Evolutionary conservation across 2,113 vertebrate genomes (phyloP).

Genomic region (Saguinus midas): DNA sequence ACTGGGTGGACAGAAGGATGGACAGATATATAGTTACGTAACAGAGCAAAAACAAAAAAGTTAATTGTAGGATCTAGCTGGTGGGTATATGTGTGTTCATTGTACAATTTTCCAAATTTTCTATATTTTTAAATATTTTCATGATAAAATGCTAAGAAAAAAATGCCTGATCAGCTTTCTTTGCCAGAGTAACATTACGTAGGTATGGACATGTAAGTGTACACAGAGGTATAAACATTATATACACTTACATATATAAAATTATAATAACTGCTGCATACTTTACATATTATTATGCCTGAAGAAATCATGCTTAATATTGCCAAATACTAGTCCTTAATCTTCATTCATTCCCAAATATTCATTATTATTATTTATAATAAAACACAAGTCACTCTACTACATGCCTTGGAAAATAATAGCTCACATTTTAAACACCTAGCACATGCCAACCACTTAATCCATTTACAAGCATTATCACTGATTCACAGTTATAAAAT

Average conservation of each 20-base stretch:
- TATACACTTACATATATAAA: background rate
- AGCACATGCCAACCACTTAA: background rate
- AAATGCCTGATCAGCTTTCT: background rate
- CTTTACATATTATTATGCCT: background rate
- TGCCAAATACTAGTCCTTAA: background rate
- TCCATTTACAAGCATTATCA: background rate
- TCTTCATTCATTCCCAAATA: background rate
- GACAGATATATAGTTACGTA: background rate
- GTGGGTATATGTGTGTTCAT: background rate
- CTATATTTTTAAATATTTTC: background rate
- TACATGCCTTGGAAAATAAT: background rate
- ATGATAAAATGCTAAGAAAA: background rate
- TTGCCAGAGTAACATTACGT: background rate
- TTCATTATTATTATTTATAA: background rate
- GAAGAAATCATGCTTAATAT: background rate
- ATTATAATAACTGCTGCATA: background rate
- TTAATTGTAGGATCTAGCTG: background rate
- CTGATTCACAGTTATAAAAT: background rate
- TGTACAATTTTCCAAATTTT: background rate
- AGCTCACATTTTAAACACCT: background rate
- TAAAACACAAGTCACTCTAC: background rate
- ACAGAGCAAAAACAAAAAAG: background rate
- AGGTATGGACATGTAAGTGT: background rate
- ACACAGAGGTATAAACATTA: background rate
- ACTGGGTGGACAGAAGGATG: background rate